Conservation (phyloP, 2,797 vertebrate species). For the Ctenosaura bakeri region DNA sequence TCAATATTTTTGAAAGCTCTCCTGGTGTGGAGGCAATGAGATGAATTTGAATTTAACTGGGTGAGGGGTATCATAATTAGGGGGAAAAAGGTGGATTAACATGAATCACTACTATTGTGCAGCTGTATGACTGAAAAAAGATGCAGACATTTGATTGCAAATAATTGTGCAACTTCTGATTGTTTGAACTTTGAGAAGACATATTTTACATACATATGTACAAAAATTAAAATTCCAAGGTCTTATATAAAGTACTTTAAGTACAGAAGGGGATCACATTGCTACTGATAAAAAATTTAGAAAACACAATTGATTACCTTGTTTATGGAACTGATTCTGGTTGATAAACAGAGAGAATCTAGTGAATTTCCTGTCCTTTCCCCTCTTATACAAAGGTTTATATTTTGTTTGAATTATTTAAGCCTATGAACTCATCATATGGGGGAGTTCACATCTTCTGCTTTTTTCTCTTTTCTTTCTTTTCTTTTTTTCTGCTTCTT, state of each 20-base stretch:
- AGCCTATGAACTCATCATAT: no score
- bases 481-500: no score
- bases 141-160: constrained; percentile 43
- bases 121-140: constrained; percentile 57
- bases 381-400: no score
- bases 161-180: constrained; percentile 23
- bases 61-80: constrained; percentile 46
- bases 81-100: constrained; percentile 52
- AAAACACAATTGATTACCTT: constrained; percentile 11
- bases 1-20: constrained; percentile 37
- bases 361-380: background rate
- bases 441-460: no score
- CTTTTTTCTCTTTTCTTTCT: no score
- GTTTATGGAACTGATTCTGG: background rate
- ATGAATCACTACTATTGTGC: constrained; percentile 34
- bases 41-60: constrained; percentile 50
- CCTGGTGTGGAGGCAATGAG: constrained; percentile 31
- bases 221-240: background rate
- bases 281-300: background rate
- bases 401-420: no score
- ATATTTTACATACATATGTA: background rate
- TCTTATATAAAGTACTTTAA: background rate
- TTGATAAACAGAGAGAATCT: background rate
- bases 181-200: constrained; percentile 28
- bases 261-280: background rate